phyloP scores from a whole-genome alignment of 1,140 invertebrate species.

The Drosophila sechellia region DNA sequence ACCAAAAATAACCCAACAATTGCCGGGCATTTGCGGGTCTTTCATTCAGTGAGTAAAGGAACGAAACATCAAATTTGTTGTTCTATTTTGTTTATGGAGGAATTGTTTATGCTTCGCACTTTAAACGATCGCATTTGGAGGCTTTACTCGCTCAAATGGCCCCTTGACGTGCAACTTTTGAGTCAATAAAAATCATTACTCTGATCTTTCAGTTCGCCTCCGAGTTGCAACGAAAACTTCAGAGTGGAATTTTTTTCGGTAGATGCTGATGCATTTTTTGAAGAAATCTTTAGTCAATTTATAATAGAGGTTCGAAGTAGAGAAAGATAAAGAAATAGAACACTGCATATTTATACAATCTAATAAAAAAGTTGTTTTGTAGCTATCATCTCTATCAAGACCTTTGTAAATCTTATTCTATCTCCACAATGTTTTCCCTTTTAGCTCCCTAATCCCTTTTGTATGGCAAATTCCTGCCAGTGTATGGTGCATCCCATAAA shows the following conservation, averaged over 20 bases:
- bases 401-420: background rate
- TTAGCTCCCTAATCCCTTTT: background rate
- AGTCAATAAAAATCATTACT: conserved; percentile 26
- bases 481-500: conserved; percentile 15
- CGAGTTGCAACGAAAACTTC: conserved; percentile 1
- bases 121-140: conserved; percentile 35
- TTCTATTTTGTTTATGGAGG: conserved; percentile 29
- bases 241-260: background rate
- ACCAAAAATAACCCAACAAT: conserved; percentile 52
- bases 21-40: conserved; percentile 32
- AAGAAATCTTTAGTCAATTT: background rate
- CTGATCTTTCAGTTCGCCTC: conserved; percentile 12
- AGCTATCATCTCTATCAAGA: background rate
- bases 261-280: background rate
- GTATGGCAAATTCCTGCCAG: background rate
- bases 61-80: conserved; percentile 38
- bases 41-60: conserved; percentile 34
- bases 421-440: background rate
- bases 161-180: conserved; percentile 6
- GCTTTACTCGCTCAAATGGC: conserved; percentile 10
- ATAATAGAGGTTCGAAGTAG: background rate
- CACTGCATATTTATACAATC: too few relatives aligned
- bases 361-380: too few relatives aligned
- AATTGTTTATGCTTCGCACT: conserved; percentile 56
- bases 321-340: too few relatives aligned